Conservation (phyloP, 2,113 vertebrate genomes). For the Corythoichthys haematopterus region DNA sequence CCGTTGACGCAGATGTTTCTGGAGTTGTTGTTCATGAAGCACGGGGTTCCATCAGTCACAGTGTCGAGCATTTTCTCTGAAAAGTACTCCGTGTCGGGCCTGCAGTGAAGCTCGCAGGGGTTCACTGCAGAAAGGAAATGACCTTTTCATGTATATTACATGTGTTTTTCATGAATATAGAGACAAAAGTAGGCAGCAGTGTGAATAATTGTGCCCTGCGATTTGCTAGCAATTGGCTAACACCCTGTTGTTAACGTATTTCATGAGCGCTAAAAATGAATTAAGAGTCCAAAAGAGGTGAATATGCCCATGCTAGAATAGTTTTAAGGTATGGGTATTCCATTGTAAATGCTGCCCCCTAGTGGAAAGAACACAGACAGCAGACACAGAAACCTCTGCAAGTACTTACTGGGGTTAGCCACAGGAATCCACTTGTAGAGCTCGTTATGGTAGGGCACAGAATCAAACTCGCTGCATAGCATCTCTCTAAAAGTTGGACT, state of each 20-base stretch:
- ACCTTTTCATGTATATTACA: neutral
- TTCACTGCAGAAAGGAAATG: constrained; percentile 62
- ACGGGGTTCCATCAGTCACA: constrained; percentile 91
- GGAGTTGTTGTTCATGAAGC: constrained; percentile 85
- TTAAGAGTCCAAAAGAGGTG: too few species aligned
- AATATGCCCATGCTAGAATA: neutral
- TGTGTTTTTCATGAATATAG: neutral
- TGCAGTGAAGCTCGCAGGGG: constrained; percentile 92
- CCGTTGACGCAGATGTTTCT: constrained; percentile 94
- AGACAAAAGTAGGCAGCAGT: neutral
- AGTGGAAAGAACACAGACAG: constrained; percentile 11
- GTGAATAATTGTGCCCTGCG: neutral
- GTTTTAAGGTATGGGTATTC: neutral
- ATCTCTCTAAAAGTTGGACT: constrained; percentile 88
- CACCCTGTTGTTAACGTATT: too few species aligned
- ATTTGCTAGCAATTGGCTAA: too few species aligned
- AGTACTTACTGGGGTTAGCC: constrained; percentile 73
- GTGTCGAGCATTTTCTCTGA: constrained; percentile 94
- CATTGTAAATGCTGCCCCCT: constrained; percentile 50
- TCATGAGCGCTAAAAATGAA: too few species aligned
- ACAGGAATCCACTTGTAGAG: constrained; percentile 90
- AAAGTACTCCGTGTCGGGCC: constrained; percentile 79
- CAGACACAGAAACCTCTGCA: constrained; percentile 2
- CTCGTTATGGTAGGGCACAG: constrained; percentile 87
- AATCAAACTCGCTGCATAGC: constrained; percentile 97